Percentiles rank a stretch among this genome's conserved stretches.
These are phyloP conservation scores for Slavum lentiscoides DNA, from an alignment of 2,888 invertebrate species.

Conservation along the genomic window DNA sequence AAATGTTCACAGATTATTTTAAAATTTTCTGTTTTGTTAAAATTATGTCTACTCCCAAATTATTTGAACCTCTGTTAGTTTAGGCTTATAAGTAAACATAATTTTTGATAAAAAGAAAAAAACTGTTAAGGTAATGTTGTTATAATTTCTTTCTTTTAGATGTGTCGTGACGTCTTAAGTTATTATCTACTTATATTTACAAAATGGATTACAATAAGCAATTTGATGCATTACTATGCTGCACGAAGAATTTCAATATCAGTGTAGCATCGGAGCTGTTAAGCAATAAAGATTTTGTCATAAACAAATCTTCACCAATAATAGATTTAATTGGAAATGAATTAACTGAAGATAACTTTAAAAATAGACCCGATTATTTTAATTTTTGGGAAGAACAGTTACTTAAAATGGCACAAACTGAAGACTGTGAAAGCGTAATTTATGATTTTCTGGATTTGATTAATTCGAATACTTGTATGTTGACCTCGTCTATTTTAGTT, in stretches of 20 bases:
- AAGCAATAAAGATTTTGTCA: not conserved
- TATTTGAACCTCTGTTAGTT: too few relatives aligned
- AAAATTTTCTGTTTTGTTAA: not conserved
- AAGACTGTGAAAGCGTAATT: not conserved
- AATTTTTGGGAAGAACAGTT: conserved; percentile 33
- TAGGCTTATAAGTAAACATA: not conserved
- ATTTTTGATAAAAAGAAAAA: not conserved
- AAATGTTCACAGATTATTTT: not conserved
- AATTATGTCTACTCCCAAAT: not conserved
- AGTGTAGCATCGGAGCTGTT: not conserved
- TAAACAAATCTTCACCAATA: not conserved
- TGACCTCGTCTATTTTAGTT: conserved; percentile 5
- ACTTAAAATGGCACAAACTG: conserved; percentile 12
- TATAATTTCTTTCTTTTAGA: conserved; percentile 51
- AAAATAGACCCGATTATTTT: conserved; percentile 2
- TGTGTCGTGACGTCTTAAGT: conserved; percentile 28
- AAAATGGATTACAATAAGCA: conserved; percentile 25
- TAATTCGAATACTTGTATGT: not conserved
- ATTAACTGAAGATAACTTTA: conserved; percentile 21
- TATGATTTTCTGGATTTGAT: conserved; percentile 38
- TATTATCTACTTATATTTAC: conserved; percentile 28
- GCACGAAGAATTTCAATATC: conserved; percentile 24
- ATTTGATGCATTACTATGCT: conserved; percentile 18
- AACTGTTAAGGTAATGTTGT: conserved; percentile 25
- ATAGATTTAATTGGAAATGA: not conserved